Conservation (phyloP, 2,113 vertebrate species). For the Pelodiscus sinensis region DNA sequence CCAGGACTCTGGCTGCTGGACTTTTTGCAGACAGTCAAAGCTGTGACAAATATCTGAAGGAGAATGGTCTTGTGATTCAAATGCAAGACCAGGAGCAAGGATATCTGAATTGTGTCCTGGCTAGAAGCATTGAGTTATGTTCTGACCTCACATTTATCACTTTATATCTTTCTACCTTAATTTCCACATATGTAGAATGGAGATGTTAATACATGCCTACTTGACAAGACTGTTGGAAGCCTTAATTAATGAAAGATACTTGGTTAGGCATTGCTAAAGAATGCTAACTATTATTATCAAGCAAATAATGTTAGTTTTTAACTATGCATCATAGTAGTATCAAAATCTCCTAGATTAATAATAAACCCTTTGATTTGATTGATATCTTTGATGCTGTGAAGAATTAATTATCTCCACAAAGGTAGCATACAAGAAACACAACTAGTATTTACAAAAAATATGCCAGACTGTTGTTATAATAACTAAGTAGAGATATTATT, state of each 20-base stretch:
- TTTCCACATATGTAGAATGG: neutral
- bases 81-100: neutral
- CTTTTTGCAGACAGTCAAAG: constrained; percentile 14
- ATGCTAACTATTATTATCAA: neutral
- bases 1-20: neutral
- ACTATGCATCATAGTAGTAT: neutral
- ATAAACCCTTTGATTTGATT: neutral
- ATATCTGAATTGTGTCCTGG: neutral
- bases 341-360: neutral
- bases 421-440: neutral
- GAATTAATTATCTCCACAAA: neutral
- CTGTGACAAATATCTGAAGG: neutral
- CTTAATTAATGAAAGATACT: neutral
- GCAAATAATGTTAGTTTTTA: neutral
- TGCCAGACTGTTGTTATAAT: neutral
- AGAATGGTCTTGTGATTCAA: neutral
- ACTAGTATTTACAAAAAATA: neutral
- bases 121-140: neutral
- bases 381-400: neutral
- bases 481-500: neutral
- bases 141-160: neutral
- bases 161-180: neutral
- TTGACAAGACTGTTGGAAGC: neutral
- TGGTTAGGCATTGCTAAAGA: neutral
- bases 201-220: neutral